phyloP scores from a whole-genome alignment of 2,888 invertebrate species.

The Candidula unifasciata region DNA sequence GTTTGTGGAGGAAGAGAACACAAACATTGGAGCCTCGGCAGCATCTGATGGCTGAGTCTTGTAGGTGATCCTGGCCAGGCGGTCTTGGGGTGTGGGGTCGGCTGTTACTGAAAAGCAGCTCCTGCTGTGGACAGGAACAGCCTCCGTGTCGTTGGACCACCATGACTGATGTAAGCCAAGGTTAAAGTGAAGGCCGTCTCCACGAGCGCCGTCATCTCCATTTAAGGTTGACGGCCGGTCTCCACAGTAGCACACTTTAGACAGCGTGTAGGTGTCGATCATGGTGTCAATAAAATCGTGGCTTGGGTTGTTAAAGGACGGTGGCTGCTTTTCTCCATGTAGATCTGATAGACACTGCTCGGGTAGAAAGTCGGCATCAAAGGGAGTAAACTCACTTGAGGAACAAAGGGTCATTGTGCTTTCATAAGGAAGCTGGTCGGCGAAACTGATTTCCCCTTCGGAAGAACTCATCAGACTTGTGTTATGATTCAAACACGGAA shows the following conservation, averaged over 20 bases:
- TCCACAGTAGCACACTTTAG: not conserved
- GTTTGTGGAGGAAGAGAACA: slow-evolving; percentile 10
- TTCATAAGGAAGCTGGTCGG: slow-evolving; percentile 26
- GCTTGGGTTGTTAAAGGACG: not conserved
- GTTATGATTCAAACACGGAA: slow-evolving; percentile 31
- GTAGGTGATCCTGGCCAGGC: slow-evolving; percentile 43
- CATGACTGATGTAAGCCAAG: slow-evolving; percentile 30
- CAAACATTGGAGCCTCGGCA: slow-evolving; percentile 40
- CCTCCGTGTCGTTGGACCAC: slow-evolving; percentile 23
- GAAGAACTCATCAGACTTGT: not conserved
- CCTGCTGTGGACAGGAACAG: not conserved
- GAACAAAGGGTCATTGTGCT: slow-evolving; percentile 6
- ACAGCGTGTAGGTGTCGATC: slow-evolving; percentile 31
- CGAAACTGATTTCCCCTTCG: not conserved
- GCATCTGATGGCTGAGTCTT: slow-evolving; percentile 41
- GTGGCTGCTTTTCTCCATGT: not conserved
- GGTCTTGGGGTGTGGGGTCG: slow-evolving; percentile 36
- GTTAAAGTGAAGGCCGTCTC: slow-evolving; percentile 37
- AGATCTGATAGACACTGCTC: not conserved
- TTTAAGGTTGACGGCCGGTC: not conserved
- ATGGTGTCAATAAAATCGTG: slow-evolving; percentile 36
- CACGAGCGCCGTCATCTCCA: slow-evolving; percentile 26
- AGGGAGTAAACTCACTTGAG: not conserved
- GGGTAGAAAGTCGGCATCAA: not conserved
- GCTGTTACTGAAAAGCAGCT: not conserved